Evolutionary conservation across 2,888 invertebrate genomes (phyloP).

Genomic region (Polylopha cassiicola): DNA sequence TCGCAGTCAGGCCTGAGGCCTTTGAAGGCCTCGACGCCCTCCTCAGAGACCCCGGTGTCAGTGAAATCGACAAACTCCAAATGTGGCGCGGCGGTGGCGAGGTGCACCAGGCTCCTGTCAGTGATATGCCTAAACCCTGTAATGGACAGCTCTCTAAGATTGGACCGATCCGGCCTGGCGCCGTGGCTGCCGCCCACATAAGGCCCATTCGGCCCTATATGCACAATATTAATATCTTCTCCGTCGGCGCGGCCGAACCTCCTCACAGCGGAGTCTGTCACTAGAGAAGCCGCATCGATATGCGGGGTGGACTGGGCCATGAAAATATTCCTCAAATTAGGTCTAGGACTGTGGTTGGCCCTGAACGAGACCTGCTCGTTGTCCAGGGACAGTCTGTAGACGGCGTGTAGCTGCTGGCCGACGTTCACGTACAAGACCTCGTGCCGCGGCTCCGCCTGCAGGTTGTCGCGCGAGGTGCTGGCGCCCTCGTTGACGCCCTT

Average conservation of each 20-base stretch:
- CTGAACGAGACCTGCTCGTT: slow-evolving; percentile 6
- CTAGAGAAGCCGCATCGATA: slow-evolving; percentile 35
- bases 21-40: slow-evolving; percentile 79
- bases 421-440: slow-evolving; percentile 50
- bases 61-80: slow-evolving; percentile 80
- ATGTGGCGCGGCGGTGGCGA: slow-evolving; percentile 78
- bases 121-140: slow-evolving; percentile 80
- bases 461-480: slow-evolving; percentile 19
- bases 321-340: slow-evolving; percentile 21
- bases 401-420: slow-evolving; percentile 34
- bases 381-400: slow-evolving; percentile 30
- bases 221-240: slow-evolving; percentile 47
- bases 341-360: slow-evolving; percentile 7
- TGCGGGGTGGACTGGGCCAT: slow-evolving; percentile 26
- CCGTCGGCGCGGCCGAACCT: slow-evolving; percentile 54
- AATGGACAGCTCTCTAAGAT: slow-evolving; percentile 67
- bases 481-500: slow-evolving; percentile 24
- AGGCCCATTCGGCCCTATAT: slow-evolving; percentile 40
- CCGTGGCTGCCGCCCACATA: slow-evolving; percentile 24
- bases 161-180: slow-evolving; percentile 57
- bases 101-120: slow-evolving; percentile 77
- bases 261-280: slow-evolving; percentile 51
- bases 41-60: slow-evolving; percentile 79
- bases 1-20: slow-evolving; percentile 77
- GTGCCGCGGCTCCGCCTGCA: slow-evolving; percentile 31